Evolutionary conservation across 2,113 vertebrate species (phyloP).

Genomic region (Coregonus clupeaformis): DNA sequence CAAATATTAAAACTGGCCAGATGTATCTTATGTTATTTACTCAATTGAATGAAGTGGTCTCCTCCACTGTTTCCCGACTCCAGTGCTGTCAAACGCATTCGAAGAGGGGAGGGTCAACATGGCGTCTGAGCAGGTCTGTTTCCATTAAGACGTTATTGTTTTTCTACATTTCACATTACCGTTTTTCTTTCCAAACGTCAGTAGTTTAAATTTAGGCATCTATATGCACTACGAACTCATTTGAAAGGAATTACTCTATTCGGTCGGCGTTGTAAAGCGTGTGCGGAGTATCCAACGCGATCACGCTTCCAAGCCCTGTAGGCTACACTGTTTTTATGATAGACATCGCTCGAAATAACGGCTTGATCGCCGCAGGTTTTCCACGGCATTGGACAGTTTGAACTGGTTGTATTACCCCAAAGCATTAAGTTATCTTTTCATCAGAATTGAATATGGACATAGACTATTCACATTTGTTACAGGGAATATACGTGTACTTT

Average conservation of each 20-base stretch:
- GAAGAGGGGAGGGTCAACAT: slow-evolving; percentile 72
- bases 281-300: no score
- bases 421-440: neutral
- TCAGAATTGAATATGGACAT: neutral
- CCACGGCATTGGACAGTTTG: neutral
- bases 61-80: slow-evolving; percentile 28
- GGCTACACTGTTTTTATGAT: neutral
- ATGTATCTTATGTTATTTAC: neutral
- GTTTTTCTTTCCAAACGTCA: neutral
- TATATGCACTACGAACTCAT: neutral
- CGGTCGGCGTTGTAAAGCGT: neutral
- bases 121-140: slow-evolving; percentile 82
- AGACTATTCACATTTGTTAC: neutral
- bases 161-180: neutral
- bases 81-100: slow-evolving; percentile 41
- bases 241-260: neutral
- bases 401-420: neutral
- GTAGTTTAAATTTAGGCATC: neutral
- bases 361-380: neutral
- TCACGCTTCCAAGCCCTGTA: neutral
- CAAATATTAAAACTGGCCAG: neutral
- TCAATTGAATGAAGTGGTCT: slow-evolving; percentile 50
- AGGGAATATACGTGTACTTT: slow-evolving; percentile 44
- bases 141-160: slow-evolving; percentile 42
- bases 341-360: neutral